Base-by-base conservation (phyloP, 2,113 vertebrate genomes). In the Mustela lutreola region DNA sequence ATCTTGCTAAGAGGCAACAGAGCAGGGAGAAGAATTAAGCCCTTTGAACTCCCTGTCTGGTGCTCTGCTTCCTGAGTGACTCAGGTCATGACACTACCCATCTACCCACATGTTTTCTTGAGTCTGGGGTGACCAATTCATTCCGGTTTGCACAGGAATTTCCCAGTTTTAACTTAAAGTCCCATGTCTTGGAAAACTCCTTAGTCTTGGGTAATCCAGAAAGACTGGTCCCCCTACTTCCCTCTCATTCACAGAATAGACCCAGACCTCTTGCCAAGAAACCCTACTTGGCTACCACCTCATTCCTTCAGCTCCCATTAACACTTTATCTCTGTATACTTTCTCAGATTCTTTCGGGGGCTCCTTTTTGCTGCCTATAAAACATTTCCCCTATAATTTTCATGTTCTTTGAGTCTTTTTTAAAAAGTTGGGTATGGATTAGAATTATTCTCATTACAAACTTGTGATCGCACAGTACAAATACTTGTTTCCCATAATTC, bases 361-460 rank as follows among this genome's bases (percentile, higher is more conserved):
- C 19, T 76, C 19, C 8, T 94, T 33, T 96, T 15, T n/a, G 76
- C 21, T 93, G 53, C 11, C 22, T 90, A 21, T 94, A 26, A 36
- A 70, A 90, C 5, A 78, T 60, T 83, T 97, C 24, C 56, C 90
- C 60, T 31, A 80, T 50, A 75, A 91, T 70, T 28, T 39, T 84
- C 60, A 16, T 71, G 4, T 95, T 45, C 19, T 86, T 96, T 71
- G 33, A 96, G 65, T 79, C 6, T 97, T 93, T 94, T 81, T 21
- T 0, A 15, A 60, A 95, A 67, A 79, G 24, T n/a, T 92, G 78
- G 18, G 26, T 89, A 22, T 60, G 50, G n/a, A 84, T 56, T 84
- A 84, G 91, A 80, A 91, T 88, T 84, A 93, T 90, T 65, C 65
- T 67, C 48, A 89, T 82, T 84, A 62, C 16, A 91, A 93, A 65